Evolutionary conservation across 2,113 vertebrate genomes (phyloP), one percentile per base, ranked within the genome.

Genomic region (Hucho hucho): DNA sequence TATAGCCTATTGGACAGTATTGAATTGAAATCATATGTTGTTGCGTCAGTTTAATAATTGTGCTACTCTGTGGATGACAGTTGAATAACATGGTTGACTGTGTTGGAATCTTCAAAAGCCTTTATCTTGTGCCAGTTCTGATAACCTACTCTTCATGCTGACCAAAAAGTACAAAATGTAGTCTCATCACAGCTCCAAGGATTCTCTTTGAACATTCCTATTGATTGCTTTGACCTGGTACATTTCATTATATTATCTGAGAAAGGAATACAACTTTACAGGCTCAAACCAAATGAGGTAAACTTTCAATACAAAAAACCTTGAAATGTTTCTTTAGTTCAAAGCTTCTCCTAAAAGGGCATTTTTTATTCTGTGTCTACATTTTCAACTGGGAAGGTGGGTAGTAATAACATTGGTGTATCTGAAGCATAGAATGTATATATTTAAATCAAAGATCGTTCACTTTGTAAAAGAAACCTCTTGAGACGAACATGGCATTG

Each of bases 191-290:
- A 94, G 93, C 90, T 89, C 87, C 91, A 72, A 92, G 90, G 92
- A 98, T 97, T 98, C 96, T 95, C 94, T 98, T 98, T 98, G 95
- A 97, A 97, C 94, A 92, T 83, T 90, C 79, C 82, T 94, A 98
- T 97, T 95, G 96, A 97, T 97, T 94, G 92, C 87, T 89, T 90
- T 94, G 94, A 95, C 93, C 96, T 90, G 92, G 93, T 96, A 92
- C 93, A 88, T 92, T 94, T 92, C 86, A 91, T 92, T 79, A 93
- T 94, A 95, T 96, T 97, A 96, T 97, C 94, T 95, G 94, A 93
- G 93, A 93, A 94, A 90, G 91, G 92, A 94, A 92, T 93, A 92
- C 93, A 93, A 94, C 92, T 92, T 91, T 32, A 91, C 86, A 90
- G 90, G 93, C 95, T 93, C 83, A 85, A 56, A 61, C 58, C 58